Conservation (phyloP, 2,797 vertebrate species). For the Myripristis murdjan region DNA sequence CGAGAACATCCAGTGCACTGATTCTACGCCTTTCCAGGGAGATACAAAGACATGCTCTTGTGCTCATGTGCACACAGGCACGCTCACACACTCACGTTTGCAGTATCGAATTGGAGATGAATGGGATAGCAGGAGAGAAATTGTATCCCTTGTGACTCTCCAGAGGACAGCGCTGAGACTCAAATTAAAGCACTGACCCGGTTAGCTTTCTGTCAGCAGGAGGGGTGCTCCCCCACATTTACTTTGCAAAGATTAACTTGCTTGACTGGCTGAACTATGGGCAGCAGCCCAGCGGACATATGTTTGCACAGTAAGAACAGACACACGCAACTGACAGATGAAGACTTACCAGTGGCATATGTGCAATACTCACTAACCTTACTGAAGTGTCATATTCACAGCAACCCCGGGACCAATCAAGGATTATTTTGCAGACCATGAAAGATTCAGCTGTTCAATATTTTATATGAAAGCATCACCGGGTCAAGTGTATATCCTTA, state of each 20-base stretch:
- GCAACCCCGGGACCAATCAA: not conserved
- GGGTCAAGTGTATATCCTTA: not conserved
- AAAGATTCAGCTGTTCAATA: not conserved
- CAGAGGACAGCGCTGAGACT: slow-evolving; percentile 55
- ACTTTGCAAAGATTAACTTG: slow-evolving; percentile 61
- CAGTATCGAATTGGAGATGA: slow-evolving; percentile 46
- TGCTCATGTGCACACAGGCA: slow-evolving; percentile 8
- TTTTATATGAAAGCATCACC: too few relatives aligned
- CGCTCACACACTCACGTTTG: slow-evolving; percentile 23
- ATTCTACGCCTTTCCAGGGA: slow-evolving; percentile 42
- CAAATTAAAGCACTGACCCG: slow-evolving; percentile 78
- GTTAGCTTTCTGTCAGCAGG: slow-evolving; percentile 68
- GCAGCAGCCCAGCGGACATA: slow-evolving; percentile 3
- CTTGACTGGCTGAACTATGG: slow-evolving; percentile 29
- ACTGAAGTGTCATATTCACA: not conserved
- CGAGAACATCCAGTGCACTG: slow-evolving; percentile 43
- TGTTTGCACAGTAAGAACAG: slow-evolving; percentile 1
- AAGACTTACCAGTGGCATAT: not conserved
- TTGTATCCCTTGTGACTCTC: slow-evolving; percentile 69
- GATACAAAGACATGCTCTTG: slow-evolving; percentile 25
- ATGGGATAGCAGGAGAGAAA: slow-evolving; percentile 66
- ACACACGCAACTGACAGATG: not conserved
- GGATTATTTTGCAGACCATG: not conserved
- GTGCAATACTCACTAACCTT: not conserved
- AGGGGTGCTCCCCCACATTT: slow-evolving; percentile 51